Conservation (phyloP, 2,113 vertebrate species). For the Mus spicilegus region DNA sequence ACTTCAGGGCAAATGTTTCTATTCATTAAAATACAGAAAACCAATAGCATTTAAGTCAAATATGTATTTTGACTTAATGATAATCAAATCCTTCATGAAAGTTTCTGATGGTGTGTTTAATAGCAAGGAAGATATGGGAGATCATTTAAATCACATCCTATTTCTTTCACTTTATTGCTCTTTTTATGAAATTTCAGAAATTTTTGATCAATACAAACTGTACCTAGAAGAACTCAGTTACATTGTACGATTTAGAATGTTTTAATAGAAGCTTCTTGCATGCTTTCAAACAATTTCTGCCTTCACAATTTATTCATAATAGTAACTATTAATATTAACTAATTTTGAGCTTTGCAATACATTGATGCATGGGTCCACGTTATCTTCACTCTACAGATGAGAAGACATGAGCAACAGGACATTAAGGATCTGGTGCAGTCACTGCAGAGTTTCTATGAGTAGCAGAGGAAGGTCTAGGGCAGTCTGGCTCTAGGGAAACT, state of each 20-base stretch:
- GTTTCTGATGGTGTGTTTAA: not conserved
- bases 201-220: not conserved
- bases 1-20: not conserved
- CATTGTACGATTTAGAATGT: not conserved
- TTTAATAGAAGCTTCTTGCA: not conserved
- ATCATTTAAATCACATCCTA: not conserved
- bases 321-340: slow-evolving; percentile 11
- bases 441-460: not conserved
- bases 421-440: not conserved
- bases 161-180: not conserved
- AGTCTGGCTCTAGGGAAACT: not conserved
- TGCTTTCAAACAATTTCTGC: not conserved
- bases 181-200: not conserved
- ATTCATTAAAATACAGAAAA: not conserved
- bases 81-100: not conserved
- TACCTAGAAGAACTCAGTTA: not conserved
- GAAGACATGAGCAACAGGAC: not conserved
- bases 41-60: not conserved
- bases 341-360: not conserved
- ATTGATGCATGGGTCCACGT: not conserved
- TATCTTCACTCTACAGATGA: not conserved
- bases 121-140: not conserved
- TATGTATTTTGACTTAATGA: not conserved
- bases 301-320: not conserved
- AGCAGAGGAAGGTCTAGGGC: not conserved